These are phyloP conservation scores for Chlorodrepanis virens DNA, from an alignment of 2,113 vertebrate genomes.

Conservation along the genomic window DNA sequence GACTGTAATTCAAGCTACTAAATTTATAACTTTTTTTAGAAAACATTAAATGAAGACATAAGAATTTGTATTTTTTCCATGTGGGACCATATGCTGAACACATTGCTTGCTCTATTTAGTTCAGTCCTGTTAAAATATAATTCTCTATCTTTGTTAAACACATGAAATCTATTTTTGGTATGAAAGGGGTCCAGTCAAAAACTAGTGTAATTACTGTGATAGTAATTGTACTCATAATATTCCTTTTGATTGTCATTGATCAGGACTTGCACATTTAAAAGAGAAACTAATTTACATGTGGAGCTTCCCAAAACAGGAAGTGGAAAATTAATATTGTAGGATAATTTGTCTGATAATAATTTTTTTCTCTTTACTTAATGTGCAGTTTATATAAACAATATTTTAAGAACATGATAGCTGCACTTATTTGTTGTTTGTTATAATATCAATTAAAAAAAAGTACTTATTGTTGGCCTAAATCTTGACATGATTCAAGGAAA, in stretches of 20 bases:
- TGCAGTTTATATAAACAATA: background rate
- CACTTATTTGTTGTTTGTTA: background rate
- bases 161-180: background rate
- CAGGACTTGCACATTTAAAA: background rate
- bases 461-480: background rate
- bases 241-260: background rate
- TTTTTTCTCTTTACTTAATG: background rate
- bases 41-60: conserved; percentile 1
- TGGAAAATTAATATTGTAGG: background rate
- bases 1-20: conserved; percentile 50
- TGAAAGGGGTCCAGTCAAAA: background rate
- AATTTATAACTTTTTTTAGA: conserved; percentile 13
- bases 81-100: background rate
- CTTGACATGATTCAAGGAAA: background rate
- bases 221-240: background rate
- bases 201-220: background rate
- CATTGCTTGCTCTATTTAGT: conserved; percentile 1
- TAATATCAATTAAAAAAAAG: background rate
- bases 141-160: background rate
- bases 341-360: background rate
- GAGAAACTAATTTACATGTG: background rate
- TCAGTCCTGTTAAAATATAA: background rate
- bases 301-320: background rate
- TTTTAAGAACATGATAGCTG: background rate
- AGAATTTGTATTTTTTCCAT: conserved; percentile 24